phyloP scores from a whole-genome alignment of 2,888 invertebrate genomes.

The Formica aserva region DNA sequence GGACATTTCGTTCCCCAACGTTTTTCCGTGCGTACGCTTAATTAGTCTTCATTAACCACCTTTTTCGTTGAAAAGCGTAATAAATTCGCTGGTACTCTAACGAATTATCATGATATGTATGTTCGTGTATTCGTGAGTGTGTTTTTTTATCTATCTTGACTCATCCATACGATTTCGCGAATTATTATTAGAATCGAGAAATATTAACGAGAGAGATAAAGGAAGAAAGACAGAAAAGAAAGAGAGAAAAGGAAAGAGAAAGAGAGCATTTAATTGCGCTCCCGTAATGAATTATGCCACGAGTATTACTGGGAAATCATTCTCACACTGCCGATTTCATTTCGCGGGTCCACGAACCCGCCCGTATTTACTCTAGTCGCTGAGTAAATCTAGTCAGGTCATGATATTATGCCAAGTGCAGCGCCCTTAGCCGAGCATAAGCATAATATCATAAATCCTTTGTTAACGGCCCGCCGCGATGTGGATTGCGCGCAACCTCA shows the following conservation, averaged over 20 bases:
- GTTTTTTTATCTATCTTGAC: background rate
- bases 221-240: background rate
- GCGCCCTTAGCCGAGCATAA: conserved; percentile 49
- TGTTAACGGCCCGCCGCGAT: conserved; percentile 50
- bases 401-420: conserved; percentile 56
- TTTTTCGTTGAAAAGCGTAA: conserved; percentile 20
- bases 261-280: conserved; percentile 11
- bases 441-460: conserved; percentile 59
- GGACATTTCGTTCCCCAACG: conserved; percentile 34
- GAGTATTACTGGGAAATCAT: conserved; percentile 33
- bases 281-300: conserved; percentile 41
- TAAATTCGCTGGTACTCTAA: conserved; percentile 32
- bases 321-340: conserved; percentile 31
- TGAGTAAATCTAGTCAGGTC: conserved; percentile 53
- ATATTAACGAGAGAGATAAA: background rate
- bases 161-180: background rate
- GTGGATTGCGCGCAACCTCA: conserved; percentile 51
- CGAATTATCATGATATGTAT: conserved; percentile 31
- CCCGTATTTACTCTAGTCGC: conserved; percentile 47
- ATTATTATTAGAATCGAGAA: conserved; percentile 40
- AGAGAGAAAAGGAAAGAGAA: background rate
- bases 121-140: background rate
- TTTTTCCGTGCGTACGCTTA: conserved; percentile 30
- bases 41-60: conserved; percentile 44
- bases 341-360: conserved; percentile 3